Evolutionary conservation across 2,888 invertebrate species (phyloP), one percentile per base, ranked within the genome.

Genomic region (Aspidiotus rigidus): DNA sequence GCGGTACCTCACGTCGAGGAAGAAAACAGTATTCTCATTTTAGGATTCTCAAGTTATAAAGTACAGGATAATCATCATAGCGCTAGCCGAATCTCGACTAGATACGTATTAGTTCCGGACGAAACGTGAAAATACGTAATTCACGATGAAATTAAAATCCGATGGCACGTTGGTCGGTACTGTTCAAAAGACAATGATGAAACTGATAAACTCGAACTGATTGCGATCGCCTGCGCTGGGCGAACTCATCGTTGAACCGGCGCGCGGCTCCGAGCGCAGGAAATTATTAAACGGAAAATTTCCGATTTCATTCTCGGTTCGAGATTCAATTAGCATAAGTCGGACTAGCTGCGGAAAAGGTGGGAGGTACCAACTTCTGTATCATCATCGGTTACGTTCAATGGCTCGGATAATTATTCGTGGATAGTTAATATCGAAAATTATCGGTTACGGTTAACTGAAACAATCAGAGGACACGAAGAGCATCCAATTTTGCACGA

Each of bases 311-410:
- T 49, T 28, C 28, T 28, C 28, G 28, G 28, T 28, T 13, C 49
- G 49, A 49, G 49, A 13, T 49, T 49, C 49, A 49, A 49, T 49
- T 49, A 49, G 49, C 49, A 49, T n/a, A 49, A 49, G 49, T 13
- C n/a, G 49, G 28, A 28, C 28, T 28, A 28, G 28, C 28, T 28
- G 28, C 28, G 28, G 28, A 28, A 28, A 28, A 28, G 28, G 28
- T 28, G 28, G 28, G 28, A 28, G 28, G 28, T 28, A 28, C 28
- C 28, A 28, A 28, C 28, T 28, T 28, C 28, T 28, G 28, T 28
- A 28, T 28, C 28, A 28, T 28, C 28, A 28, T 28, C 28, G 28
- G 28, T 28, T 28, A 28, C 28, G 28, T 28, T 28, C 28, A 28
- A 28, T 28, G 28, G 28, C 28, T 28, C 28, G 28, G 28, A 28